Percentiles rank a stretch among this genome's conserved stretches.
phyloP scores from a whole-genome alignment of 1,140 invertebrate species.

The Drosophila bifasciata region DNA sequence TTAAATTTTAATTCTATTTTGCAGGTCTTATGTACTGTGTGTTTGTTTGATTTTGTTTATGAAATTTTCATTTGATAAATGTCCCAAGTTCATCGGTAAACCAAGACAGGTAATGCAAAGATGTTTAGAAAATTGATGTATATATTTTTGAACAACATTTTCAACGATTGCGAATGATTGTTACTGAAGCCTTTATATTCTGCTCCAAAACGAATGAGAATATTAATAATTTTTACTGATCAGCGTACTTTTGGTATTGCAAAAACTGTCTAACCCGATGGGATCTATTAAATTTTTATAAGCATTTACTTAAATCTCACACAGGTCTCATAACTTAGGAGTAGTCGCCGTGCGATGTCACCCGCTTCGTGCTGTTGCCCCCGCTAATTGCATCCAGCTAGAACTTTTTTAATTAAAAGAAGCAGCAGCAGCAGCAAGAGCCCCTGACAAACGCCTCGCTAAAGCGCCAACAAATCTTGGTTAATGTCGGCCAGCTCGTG shows the following conservation, averaged over 20 bases:
- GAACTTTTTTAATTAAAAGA: conserved; percentile 81
- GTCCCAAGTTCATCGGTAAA: too few species aligned
- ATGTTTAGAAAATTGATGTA: too few species aligned
- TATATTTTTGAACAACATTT: too few species aligned
- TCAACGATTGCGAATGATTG: too few species aligned
- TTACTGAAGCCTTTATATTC: too few species aligned
- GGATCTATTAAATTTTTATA: conserved; percentile 25
- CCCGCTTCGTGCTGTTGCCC: neutral
- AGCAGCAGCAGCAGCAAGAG: conserved; percentile 45
- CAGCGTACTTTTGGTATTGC: neutral
- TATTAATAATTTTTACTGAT: too few species aligned
- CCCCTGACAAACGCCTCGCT: conserved; percentile 64
- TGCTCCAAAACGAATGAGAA: too few species aligned
- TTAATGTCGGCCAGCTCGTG: conserved; percentile 71
- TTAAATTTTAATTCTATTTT: too few species aligned
- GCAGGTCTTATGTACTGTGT: too few species aligned
- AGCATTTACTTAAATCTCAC: conserved; percentile 49
- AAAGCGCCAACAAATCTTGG: conserved; percentile 76
- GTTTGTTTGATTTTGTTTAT: too few species aligned
- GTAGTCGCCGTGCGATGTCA: neutral
- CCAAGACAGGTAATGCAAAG: too few species aligned
- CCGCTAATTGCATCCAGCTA: conserved; percentile 60
- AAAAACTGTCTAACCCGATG: conserved; percentile 13
- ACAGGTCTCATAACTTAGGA: conserved; percentile 40
- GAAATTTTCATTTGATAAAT: too few species aligned